phyloP scores from a whole-genome alignment of 2,113 vertebrate species.

The Addax nasomaculatus region DNA sequence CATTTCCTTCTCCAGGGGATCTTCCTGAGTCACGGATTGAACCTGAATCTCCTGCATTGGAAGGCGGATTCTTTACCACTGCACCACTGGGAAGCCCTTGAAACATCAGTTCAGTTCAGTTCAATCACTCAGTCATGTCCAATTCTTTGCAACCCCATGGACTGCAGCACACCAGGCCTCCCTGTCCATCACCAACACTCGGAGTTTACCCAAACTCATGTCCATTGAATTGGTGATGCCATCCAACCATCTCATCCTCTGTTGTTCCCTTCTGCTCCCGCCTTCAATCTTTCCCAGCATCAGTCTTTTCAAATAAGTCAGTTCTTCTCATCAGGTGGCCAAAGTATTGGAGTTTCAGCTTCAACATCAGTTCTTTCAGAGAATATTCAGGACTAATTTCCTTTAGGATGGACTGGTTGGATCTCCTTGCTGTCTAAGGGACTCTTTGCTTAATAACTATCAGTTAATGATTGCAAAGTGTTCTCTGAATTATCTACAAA shows the following conservation, averaged over 20 bases:
- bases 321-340: background rate
- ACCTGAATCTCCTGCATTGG: background rate
- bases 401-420: background rate
- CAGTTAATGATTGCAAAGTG: background rate
- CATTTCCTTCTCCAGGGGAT: background rate
- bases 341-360: background rate
- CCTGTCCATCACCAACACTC: background rate
- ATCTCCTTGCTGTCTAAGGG: background rate
- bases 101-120: background rate
- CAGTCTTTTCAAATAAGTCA: background rate
- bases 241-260: background rate
- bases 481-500: background rate
- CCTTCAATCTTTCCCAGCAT: background rate
- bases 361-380: background rate
- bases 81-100: background rate
- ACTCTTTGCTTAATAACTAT: background rate
- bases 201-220: background rate
- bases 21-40: background rate
- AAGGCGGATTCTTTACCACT: background rate
- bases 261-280: accelerated
- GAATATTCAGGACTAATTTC: background rate
- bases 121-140: background rate
- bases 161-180: background rate
- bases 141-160: background rate
- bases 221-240: background rate